Conservation (phyloP, 2,113 vertebrate genomes). For the Crotalus viridis region DNA sequence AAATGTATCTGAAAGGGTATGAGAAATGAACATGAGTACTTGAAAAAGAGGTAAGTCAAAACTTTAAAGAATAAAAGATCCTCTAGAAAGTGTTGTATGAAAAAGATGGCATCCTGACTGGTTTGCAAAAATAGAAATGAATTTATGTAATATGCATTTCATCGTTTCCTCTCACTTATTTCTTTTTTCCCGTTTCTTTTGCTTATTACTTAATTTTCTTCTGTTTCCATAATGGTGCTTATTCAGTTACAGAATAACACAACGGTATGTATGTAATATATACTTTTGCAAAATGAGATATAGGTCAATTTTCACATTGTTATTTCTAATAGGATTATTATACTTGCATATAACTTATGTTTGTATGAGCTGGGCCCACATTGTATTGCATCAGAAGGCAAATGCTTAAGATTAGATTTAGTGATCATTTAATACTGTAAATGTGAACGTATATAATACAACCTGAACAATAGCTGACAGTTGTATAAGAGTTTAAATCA, state of each 20-base stretch:
- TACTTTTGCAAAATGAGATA: background rate
- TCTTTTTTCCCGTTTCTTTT: background rate
- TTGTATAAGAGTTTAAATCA: background rate
- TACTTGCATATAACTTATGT: background rate
- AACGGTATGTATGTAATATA: background rate
- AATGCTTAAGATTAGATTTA: background rate
- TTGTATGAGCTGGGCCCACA: background rate
- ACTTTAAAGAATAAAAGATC: background rate
- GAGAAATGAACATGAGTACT: background rate
- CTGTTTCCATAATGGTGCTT: background rate
- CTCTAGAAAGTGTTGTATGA: background rate
- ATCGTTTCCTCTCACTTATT: background rate
- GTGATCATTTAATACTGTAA: background rate
- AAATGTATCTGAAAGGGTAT: background rate
- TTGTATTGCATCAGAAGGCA: background rate
- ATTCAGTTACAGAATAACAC: background rate
- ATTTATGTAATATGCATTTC: background rate
- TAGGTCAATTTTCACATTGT: background rate
- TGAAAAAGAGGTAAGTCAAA: background rate
- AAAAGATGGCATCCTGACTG: background rate
- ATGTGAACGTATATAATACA: background rate
- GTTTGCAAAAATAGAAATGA: background rate
- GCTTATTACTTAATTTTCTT: background rate
- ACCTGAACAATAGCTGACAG: background rate
- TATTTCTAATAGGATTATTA: background rate